These are phyloP conservation scores for Trogon melanurus DNA, from an alignment of 2,113 vertebrate species.

Conservation along the genomic window DNA sequence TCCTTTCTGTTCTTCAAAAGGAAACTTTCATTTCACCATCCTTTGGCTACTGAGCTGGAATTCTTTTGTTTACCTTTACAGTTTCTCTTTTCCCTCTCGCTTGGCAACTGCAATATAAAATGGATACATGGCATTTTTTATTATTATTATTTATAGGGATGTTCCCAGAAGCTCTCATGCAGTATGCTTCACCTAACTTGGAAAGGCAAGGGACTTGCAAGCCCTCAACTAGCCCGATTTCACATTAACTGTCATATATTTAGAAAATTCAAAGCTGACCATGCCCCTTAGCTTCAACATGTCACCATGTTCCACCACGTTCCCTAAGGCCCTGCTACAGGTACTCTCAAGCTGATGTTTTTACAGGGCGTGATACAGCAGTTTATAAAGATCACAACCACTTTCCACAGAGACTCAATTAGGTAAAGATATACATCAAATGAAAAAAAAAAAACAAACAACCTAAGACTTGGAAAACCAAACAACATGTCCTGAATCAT, in stretches of 20 bases:
- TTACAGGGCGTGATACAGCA: neutral
- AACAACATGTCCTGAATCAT: neutral
- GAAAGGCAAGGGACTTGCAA: neutral
- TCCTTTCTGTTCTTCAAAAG: neutral
- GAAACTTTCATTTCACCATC: neutral
- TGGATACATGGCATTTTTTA: slow-evolving; percentile 24
- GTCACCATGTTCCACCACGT: neutral
- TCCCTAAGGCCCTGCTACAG: neutral
- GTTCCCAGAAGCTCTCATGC: neutral
- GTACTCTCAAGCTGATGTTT: neutral
- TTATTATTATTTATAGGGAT: neutral
- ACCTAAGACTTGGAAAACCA: neutral
- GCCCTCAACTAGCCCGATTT: neutral
- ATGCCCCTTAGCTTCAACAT: accelerated
- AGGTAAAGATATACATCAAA: neutral
- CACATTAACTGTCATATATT: neutral
- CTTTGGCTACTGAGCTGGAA: neutral
- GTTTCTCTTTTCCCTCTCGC: neutral
- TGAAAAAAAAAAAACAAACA: neutral
- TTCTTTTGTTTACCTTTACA: slow-evolving; percentile 36
- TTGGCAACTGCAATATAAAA: neutral
- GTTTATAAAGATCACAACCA: neutral
- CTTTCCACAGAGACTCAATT: neutral
- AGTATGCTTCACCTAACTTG: neutral
- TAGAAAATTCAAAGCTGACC: neutral